Conservation (phyloP, 2,113 vertebrate genomes). For the Cynocephalus volans region DNA sequence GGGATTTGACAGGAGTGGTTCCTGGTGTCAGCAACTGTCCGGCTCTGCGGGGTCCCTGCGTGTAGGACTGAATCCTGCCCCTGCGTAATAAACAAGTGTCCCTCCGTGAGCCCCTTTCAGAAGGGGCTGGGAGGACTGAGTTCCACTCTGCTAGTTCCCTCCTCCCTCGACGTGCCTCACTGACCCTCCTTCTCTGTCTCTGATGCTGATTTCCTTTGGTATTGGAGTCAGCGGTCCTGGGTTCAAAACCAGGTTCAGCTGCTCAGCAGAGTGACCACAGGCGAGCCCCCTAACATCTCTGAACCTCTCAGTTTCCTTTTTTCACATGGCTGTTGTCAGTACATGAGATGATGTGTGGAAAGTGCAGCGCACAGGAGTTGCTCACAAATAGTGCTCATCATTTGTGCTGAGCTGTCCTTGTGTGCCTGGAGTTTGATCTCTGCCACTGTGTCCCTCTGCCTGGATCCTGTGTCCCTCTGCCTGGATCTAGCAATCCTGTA, state of each 20-base stretch:
- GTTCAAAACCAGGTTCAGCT: not conserved
- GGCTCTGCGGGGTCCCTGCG: not conserved
- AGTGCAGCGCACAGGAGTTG: not conserved
- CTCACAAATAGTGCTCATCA: not conserved
- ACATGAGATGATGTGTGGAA: rapidly evolving
- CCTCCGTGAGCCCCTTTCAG: not conserved
- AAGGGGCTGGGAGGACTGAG: not conserved
- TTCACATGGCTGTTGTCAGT: not conserved
- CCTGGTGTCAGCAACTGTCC: not conserved
- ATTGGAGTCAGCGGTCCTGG: not conserved
- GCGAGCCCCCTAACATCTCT: not conserved
- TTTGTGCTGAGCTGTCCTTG: not conserved
- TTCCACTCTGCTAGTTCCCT: not conserved
- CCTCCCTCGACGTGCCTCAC: not conserved
- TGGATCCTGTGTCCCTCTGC: not conserved
- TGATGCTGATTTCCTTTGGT: not conserved
- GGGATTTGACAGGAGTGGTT: not conserved
- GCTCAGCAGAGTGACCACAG: not conserved
- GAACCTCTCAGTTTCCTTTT: not conserved
- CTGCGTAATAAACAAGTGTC: not conserved
- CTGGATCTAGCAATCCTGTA: not conserved
- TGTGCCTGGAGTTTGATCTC: not conserved
- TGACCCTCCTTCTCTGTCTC: not conserved
- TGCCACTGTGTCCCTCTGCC: not conserved
- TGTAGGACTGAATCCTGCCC: not conserved